Evolutionary conservation across 2,113 vertebrate species (phyloP).

Genomic region (Gymnogyps californianus): DNA sequence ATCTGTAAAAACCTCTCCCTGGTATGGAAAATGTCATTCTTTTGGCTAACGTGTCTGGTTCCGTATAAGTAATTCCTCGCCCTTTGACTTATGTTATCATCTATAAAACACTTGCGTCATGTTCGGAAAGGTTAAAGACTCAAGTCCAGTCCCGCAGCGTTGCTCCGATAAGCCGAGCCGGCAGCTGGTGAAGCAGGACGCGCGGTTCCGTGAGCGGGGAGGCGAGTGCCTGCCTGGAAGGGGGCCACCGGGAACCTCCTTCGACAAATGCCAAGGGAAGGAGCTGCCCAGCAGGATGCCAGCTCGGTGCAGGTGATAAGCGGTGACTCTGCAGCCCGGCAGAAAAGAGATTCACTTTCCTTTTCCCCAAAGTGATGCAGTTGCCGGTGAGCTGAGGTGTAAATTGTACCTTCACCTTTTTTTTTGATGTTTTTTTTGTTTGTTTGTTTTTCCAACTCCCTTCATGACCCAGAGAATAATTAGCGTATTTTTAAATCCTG

Average conservation of each 20-base stretch:
- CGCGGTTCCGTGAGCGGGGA: conserved; percentile 43
- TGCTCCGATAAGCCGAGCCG: not conserved
- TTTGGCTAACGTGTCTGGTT: not conserved
- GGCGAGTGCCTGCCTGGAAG: conserved; percentile 33
- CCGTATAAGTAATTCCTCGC: not conserved
- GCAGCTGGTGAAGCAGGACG: conserved; percentile 44
- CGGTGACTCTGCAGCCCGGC: not conserved
- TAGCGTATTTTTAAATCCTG: not conserved
- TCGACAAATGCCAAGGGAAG: conserved; percentile 45
- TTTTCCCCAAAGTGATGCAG: not conserved
- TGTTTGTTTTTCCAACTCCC: not conserved
- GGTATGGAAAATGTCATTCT: not conserved
- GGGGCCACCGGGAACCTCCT: conserved; percentile 60
- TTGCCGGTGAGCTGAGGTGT: not conserved
- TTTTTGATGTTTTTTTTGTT: not conserved
- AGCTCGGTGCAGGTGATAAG: not conserved
- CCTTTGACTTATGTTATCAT: not conserved
- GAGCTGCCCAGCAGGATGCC: not conserved
- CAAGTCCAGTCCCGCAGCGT: not conserved
- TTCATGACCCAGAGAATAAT: not conserved
- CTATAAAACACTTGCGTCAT: not conserved
- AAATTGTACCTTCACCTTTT: not conserved
- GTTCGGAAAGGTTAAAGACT: not conserved
- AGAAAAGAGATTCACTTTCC: not conserved
- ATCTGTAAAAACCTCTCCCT: not conserved